Evolutionary conservation across 2,797 vertebrate genomes (phyloP).

Genomic region (Eulemur rubriventer): DNA sequence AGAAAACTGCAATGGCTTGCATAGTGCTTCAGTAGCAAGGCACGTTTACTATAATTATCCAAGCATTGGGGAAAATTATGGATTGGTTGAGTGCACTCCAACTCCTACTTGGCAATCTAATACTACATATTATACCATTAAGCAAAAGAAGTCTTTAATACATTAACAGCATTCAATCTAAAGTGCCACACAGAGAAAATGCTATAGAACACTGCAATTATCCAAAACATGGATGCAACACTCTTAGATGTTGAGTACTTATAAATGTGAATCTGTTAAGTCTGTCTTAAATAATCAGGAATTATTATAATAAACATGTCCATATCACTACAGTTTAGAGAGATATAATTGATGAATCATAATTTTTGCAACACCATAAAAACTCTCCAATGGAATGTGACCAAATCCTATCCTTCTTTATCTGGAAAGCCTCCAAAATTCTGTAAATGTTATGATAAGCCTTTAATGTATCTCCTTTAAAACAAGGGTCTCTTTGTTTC

Average conservation of each 20-base stretch:
- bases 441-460: not conserved
- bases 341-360: not conserved
- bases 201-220: not conserved
- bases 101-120: conserved; percentile 1
- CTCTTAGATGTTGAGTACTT: not conserved
- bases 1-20: not conserved
- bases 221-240: not conserved
- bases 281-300: conserved; percentile 1
- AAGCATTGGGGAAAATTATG: not conserved
- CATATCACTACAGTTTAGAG: not conserved
- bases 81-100: not conserved
- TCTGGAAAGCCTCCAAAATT: conserved; percentile 36
- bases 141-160: conserved; percentile 45
- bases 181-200: conserved; percentile 36
- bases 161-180: not conserved
- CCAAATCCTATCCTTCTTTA: not conserved
- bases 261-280: not conserved
- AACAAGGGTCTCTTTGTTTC: not conserved
- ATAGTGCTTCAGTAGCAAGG: not conserved
- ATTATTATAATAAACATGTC: not conserved
- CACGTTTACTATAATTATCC: not conserved
- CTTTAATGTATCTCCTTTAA: not conserved
- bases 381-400: not conserved
- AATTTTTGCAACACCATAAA: conserved; percentile 16
- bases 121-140: not conserved